These are phyloP conservation scores for Buceros bicornis DNA, from an alignment of 2,797 vertebrate genomes.

Conservation along the genomic window DNA sequence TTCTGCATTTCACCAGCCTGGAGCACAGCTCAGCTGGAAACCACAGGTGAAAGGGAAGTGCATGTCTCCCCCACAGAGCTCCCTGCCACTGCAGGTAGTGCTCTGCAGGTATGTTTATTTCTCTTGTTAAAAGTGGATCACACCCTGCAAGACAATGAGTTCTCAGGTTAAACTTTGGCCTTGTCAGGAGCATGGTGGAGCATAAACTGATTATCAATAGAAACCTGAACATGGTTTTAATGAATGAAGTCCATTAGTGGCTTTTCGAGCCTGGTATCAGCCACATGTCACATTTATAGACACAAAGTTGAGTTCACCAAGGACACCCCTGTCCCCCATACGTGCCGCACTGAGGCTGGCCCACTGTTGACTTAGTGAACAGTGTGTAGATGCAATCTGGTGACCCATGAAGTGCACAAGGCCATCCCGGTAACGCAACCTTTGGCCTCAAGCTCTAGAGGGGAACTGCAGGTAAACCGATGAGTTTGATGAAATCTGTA, in stretches of 20 bases:
- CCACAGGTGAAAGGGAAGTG: background rate
- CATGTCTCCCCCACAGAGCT: background rate
- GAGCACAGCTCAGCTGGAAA: background rate
- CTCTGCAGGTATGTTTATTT: fast-evolving
- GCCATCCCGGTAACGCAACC: background rate
- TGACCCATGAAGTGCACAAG: background rate
- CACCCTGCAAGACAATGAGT: background rate
- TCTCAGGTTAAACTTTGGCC: background rate
- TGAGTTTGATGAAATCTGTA: background rate
- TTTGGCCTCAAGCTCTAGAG: background rate
- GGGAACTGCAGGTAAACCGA: background rate
- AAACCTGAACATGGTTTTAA: background rate
- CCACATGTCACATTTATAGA: fast-evolving
- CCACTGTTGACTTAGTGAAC: background rate
- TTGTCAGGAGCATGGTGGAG: background rate
- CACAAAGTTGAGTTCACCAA: fast-evolving
- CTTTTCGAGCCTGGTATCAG: background rate
- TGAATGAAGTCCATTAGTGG: background rate
- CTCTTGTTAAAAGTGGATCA: background rate
- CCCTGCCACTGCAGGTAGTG: background rate
- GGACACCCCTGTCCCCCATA: fast-evolving
- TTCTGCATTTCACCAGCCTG: background rate
- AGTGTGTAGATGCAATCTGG: fast-evolving
- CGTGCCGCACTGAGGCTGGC: fast-evolving
- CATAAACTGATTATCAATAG: background rate